phyloP scores from a whole-genome alignment of 2,888 invertebrate genomes.

The Osedax frankpressi region DNA sequence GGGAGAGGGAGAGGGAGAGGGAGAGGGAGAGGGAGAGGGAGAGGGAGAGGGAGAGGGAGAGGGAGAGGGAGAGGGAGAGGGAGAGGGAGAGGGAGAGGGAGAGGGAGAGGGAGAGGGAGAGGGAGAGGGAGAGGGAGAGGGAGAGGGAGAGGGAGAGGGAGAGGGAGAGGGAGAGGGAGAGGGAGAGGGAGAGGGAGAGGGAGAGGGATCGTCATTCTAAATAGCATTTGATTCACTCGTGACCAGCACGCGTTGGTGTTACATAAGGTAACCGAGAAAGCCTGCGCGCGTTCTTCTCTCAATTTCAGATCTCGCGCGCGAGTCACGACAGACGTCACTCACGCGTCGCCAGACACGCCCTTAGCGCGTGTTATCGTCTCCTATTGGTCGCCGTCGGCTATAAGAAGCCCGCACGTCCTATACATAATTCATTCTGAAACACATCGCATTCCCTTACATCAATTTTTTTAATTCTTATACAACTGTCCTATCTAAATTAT shows the following conservation, averaged over 20 bases:
- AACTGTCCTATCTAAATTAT: too few species aligned
- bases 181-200: neutral
- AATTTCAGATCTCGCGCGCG: too few species aligned
- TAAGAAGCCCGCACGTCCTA: neutral
- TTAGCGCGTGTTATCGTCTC: neutral
- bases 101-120: neutral
- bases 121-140: neutral
- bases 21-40: neutral
- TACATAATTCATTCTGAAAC: too few species aligned
- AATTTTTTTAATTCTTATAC: too few species aligned
- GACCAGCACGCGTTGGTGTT: neutral
- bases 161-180: constrained; percentile 2
- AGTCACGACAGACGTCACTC: neutral
- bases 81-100: neutral
- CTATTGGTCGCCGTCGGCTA: neutral
- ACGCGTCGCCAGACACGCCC: neutral
- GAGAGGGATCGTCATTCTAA: too few species aligned
- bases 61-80: constrained; percentile 1
- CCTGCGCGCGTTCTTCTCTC: too few species aligned
- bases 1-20: neutral
- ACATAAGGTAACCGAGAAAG: too few species aligned
- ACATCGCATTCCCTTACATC: neutral
- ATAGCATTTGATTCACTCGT: neutral
- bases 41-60: neutral
- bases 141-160: neutral